Base-by-base conservation (phyloP, 2,113 vertebrate genomes). In the Chaetura pelagica region DNA sequence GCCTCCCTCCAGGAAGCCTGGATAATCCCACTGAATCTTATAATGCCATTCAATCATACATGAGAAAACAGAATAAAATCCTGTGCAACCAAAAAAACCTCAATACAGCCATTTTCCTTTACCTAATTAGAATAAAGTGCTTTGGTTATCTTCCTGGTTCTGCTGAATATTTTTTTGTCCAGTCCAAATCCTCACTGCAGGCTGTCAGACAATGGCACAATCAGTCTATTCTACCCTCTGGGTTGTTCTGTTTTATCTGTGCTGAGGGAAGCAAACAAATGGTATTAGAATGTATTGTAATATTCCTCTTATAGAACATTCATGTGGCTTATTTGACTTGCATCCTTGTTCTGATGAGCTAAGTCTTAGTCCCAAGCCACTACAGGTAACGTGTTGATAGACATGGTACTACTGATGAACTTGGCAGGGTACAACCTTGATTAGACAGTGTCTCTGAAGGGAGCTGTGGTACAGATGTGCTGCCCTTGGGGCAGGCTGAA, bases 11-110 rank as follows among this genome's bases (percentile, higher is more conserved):
- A 86, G 87, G 96, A 88, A 84, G 79, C 68, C 75, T 71, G 82
- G 58, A 91, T 95, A 97, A 96, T 96, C 85, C 90, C 66, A 62
- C 64, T 84, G 89, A 97, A 91, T 95, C 93, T 94, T 88, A 78
- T 88, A 96, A 95, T 81, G 76, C 86, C 0, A 0, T 63, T 96
- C 95, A 95, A 90, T 97, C 95, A 92, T 86, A 93, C 61, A 68
- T 58, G n/a, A 84, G 83, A 94, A 95, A 94, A 89, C 34, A 80
- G 64, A 82, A 59, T 49, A 81, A 66, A 91, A 59, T 69, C 59
- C 44, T 64, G 38, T 61, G 46, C n/a, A 67, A 42, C 76, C 8
- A 32, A 48, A 83, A 64, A 22, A 26, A 24, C 2, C 46, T 54
- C 10, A 75, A 34, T 52, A 34, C 13, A 71, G 24, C 19, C 6